Percentiles rank a stretch among this genome's conserved stretches.
Conservation (phyloP, 2,888 invertebrate genomes). For the Nephrotoma appendiculata region DNA sequence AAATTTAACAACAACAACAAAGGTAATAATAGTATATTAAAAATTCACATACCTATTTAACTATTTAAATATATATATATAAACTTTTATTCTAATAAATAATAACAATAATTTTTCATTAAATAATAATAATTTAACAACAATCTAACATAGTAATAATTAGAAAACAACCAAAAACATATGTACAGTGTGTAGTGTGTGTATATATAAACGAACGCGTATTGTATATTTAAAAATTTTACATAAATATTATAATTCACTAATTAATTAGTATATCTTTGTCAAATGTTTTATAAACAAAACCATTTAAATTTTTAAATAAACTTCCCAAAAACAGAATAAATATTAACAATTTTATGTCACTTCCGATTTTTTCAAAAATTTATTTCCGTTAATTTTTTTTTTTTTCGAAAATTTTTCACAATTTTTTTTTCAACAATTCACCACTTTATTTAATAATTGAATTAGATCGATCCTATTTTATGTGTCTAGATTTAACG, state of each 20-base stretch:
- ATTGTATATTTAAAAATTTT: constrained; percentile 20
- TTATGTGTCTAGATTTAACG: neutral
- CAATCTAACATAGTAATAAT: constrained; percentile 3
- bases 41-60: neutral
- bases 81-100: neutral
- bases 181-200: neutral
- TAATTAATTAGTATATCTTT: constrained; percentile 35
- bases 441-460: too few species aligned
- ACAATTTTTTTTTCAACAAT: neutral
- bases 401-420: neutral
- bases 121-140: constrained; percentile 3
- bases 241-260: constrained; percentile 22
- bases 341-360: neutral
- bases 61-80: neutral
- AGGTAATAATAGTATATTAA: neutral
- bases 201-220: neutral
- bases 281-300: constrained; percentile 28
- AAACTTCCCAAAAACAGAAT: constrained; percentile 1
- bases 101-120: neutral
- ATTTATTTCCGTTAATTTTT: neutral
- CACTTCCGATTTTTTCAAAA: neutral
- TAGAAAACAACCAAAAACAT: constrained; percentile 8
- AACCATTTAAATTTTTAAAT: neutral
- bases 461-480: too few species aligned
- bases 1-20: neutral